Evolutionary conservation across 2,888 invertebrate genomes (phyloP).

Genomic region (Sicus ferrugineus): DNA sequence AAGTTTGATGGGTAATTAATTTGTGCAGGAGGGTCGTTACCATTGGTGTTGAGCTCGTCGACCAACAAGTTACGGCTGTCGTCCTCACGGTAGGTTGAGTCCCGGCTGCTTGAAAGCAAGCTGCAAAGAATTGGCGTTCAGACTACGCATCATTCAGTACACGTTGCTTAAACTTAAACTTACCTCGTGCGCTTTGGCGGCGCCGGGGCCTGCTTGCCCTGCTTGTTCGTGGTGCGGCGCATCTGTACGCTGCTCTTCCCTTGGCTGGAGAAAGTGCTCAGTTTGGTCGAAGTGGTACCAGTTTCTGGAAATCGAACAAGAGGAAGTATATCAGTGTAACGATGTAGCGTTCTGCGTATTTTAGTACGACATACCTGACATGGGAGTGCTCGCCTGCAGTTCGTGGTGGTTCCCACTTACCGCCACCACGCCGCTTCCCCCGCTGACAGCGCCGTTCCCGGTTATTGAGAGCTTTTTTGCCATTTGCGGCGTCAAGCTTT

Average conservation of each 20-base stretch:
- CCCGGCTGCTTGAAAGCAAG: conserved; percentile 63
- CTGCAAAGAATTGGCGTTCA: conserved; percentile 42
- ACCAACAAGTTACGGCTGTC: conserved; percentile 60
- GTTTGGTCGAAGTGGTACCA: conserved; percentile 67
- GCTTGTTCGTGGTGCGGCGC: conserved; percentile 84
- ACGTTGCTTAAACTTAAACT: conserved; percentile 1
- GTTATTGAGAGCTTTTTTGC: conserved; percentile 60
- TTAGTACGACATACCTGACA: conserved; percentile 57
- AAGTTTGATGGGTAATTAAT: conserved; percentile 28
- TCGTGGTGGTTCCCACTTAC: conserved; percentile 56
- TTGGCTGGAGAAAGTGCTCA: conserved; percentile 72
- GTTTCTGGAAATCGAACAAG: conserved; percentile 65
- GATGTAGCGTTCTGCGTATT: too few relatives aligned
- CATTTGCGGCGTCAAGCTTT: conserved; percentile 65
- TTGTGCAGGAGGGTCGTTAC: conserved; percentile 49
- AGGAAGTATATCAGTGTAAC: too few relatives aligned
- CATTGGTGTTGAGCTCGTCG: conserved; percentile 63
- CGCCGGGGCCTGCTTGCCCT: conserved; percentile 93
- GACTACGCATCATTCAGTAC: conserved; percentile 16
- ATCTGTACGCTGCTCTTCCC: conserved; percentile 79
- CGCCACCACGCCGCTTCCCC: conserved; percentile 40
- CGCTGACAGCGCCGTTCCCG: conserved; percentile 43
- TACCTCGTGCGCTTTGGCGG: conserved; percentile 95
- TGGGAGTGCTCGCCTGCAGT: conserved; percentile 61
- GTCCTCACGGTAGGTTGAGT: conserved; percentile 65